Base-by-base conservation (phyloP, 2,113 vertebrate species). In the Papio anubis region DNA sequence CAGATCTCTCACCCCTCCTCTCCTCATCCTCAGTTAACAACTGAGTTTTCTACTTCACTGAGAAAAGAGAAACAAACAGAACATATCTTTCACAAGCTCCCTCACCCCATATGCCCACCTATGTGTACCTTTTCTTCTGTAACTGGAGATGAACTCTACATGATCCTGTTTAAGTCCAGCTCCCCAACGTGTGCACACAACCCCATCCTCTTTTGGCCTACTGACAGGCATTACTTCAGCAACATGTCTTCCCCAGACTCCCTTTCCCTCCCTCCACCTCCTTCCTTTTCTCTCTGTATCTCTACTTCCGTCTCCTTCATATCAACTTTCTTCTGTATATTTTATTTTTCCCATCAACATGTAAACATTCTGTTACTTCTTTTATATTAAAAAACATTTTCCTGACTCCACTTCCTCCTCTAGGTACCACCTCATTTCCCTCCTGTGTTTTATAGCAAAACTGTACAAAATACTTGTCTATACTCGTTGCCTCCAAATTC, bases 51-150 rank as follows among this genome's bases (percentile, higher is more conserved):
- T 61, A 59, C 9, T 38, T 68, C 75, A 52, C 76, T 81, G 64
- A 90, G 48, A 92, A 96, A 79, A 80, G 27, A 85, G 48, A 93
- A 93, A 30, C 23, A 79, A 40, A 61, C 73, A 82, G 82, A 88
- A 86, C 64, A 79, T 25, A 52, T 75, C 25, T 43, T 73, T 50
- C 38, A 66, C 35, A 27, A 45, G 16, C 48, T 50, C 0, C 27
- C 23, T 75, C 23, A 55, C 32, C 25, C 32, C 20, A 23, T 25
- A 38, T 79, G 50, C 30, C 45, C 23, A 93, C 30, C n/a, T 73
- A 25, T 9, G 10, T 25, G 2, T 35, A 78, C 43, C 12, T 88
- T 80, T 43, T 40, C 7, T 92, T 76, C 75, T 8, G 0, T 52
- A 93, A 25, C 64, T 40, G 43, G 25, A 11, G 6, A 68, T 45